Conservation (phyloP, 2,797 vertebrate species). For the Luscinia luscinia region DNA sequence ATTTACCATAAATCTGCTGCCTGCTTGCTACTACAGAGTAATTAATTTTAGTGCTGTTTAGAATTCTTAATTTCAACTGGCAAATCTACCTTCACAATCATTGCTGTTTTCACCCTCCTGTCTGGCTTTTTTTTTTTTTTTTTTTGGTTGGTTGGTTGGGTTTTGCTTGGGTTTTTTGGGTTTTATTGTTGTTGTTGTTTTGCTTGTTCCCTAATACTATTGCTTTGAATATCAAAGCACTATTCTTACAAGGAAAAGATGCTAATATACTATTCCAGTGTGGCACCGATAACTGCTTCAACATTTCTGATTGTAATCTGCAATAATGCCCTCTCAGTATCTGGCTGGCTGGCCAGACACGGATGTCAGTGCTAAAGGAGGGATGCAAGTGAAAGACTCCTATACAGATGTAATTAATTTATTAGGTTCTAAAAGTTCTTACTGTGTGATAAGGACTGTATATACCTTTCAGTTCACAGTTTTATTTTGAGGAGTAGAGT, state of each 20-base stretch:
- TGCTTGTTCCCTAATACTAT: not conserved
- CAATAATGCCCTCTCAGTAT: not conserved
- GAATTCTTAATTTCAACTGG: slow-evolving; percentile 76
- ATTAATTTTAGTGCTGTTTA: slow-evolving; percentile 78
- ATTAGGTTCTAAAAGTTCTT: slow-evolving; percentile 14
- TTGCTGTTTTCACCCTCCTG: not conserved
- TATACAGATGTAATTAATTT: slow-evolving; percentile 26
- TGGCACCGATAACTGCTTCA: slow-evolving; percentile 6
- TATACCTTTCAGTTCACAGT: not conserved
- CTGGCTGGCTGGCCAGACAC: slow-evolving; percentile 10
- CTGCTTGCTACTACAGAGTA: slow-evolving; percentile 73
- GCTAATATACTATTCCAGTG: not conserved
- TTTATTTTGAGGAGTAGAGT: not conserved
- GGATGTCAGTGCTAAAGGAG: not conserved
- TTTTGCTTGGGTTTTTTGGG: too few relatives aligned
- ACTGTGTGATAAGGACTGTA: not conserved
- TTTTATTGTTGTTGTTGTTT: not conserved
- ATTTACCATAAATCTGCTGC: slow-evolving; percentile 78
- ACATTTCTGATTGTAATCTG: slow-evolving; percentile 29
- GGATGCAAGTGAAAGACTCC: not conserved
- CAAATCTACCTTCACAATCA: slow-evolving; percentile 49
- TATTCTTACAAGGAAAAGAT: slow-evolving; percentile 5
- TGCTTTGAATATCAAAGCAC: slow-evolving; percentile 12
- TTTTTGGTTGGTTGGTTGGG: not conserved
- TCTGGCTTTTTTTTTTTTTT: not conserved